Conservation (phyloP, 2,113 vertebrate genomes). For the Poeciliopsis occidentalis region DNA sequence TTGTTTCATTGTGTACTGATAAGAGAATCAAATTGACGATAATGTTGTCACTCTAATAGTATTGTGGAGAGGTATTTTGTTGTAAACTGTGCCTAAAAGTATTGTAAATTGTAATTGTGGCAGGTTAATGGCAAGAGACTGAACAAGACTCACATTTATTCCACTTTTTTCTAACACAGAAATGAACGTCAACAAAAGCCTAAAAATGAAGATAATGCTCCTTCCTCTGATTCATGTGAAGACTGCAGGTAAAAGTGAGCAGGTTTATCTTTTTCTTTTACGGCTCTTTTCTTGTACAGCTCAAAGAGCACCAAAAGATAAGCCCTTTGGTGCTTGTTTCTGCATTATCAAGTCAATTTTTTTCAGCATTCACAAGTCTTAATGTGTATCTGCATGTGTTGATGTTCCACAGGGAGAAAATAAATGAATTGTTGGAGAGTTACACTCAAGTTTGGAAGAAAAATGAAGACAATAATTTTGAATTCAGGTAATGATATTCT, state of each 20-base stretch:
- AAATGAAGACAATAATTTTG: slow-evolving; percentile 59
- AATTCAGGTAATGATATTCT: slow-evolving; percentile 68
- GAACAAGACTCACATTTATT: too few species aligned
- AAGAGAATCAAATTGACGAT: too few species aligned
- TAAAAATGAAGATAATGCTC: background rate
- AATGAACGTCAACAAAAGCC: background rate
- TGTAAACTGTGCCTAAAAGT: too few species aligned
- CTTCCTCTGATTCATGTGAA: slow-evolving; percentile 24
- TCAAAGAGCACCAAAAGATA: too few species aligned
- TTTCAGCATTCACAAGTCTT: too few species aligned
- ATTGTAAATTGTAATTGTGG: too few species aligned
- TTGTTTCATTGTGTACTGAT: too few species aligned
- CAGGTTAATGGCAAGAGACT: too few species aligned
- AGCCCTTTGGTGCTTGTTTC: background rate
- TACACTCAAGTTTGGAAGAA: slow-evolving; percentile 68
- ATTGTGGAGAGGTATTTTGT: too few species aligned
- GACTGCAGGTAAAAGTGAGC: slow-evolving; percentile 55
- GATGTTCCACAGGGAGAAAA: slow-evolving; percentile 41
- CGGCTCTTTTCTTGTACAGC: background rate
- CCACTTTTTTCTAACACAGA: too few species aligned
- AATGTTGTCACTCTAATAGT: too few species aligned
- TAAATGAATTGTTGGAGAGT: slow-evolving; percentile 36
- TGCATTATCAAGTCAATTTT: background rate
- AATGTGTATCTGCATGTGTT: slow-evolving; percentile 4
- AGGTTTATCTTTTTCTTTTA: too few species aligned